phyloP scores from a whole-genome alignment of 2,797 vertebrate species.

The Vultur gryphus region DNA sequence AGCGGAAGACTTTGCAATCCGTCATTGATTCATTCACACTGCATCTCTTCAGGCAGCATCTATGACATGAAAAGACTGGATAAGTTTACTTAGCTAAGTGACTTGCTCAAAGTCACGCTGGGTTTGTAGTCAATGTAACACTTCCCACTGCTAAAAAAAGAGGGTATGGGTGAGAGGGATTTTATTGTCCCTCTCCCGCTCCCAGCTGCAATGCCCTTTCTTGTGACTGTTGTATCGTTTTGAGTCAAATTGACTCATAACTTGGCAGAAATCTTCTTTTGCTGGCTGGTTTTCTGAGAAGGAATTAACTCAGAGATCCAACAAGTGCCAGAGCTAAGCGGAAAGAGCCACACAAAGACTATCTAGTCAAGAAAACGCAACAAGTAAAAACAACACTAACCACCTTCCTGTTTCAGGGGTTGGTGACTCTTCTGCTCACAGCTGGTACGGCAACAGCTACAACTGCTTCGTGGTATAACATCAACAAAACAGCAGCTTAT shows the following conservation, averaged over 20 bases:
- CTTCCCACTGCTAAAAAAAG: not conserved
- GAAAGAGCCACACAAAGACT: not conserved
- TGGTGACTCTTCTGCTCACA: constrained; percentile 65
- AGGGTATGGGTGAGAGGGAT: not conserved
- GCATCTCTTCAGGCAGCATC: not conserved
- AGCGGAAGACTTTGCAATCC: not conserved
- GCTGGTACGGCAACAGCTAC: constrained; percentile 65
- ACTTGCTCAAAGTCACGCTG: not conserved
- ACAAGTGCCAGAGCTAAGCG: not conserved
- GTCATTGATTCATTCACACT: not conserved
- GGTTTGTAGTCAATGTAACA: not conserved
- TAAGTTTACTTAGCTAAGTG: not conserved
- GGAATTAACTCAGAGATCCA: not conserved
- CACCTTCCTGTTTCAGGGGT: constrained; percentile 64
- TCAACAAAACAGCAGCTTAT: constrained; percentile 71
- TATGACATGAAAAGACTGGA: not conserved
- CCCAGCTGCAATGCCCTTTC: not conserved
- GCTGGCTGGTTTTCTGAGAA: not conserved
- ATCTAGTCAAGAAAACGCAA: not conserved
- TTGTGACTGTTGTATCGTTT: not conserved
- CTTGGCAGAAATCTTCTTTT: not conserved
- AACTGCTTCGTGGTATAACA: constrained; percentile 67
- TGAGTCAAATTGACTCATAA: not conserved
- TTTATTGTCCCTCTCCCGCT: not conserved
- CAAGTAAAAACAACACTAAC: not conserved